A percentile compares a stretch with the other conserved stretches of the same genome.
Conservation (phyloP, 2,113 vertebrate genomes). For the Taxidea taxus region DNA sequence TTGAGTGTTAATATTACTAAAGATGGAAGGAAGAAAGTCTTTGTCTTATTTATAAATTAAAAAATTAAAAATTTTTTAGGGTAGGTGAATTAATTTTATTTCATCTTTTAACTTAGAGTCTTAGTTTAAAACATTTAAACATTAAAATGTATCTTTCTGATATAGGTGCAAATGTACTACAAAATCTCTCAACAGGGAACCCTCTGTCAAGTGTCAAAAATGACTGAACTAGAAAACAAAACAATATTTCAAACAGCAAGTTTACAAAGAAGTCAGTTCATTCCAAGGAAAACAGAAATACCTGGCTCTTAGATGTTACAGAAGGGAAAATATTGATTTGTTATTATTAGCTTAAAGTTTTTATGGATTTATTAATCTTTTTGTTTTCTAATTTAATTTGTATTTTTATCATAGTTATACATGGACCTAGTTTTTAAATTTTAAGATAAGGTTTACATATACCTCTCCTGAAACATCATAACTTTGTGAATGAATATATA, state of each 20-base stretch:
- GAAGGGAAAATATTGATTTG: background rate
- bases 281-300: background rate
- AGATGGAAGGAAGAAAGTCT: background rate
- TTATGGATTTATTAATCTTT: slow-evolving; percentile 26
- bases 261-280: slow-evolving; percentile 42
- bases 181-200: slow-evolving; percentile 33
- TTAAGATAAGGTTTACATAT: background rate
- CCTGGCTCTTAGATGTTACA: background rate
- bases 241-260: background rate
- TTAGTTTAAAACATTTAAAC: slow-evolving; percentile 15
- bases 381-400: slow-evolving; percentile 26
- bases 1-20: background rate
- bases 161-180: background rate
- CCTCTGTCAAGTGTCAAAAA: slow-evolving; percentile 51
- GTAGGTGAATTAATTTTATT: slow-evolving; percentile 28
- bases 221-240: slow-evolving; percentile 24
- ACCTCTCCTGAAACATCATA: background rate
- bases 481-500: background rate
- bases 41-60: slow-evolving; percentile 7
- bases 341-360: slow-evolving; percentile 25
- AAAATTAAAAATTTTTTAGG: background rate
- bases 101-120: background rate
- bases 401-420: background rate
- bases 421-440: background rate
- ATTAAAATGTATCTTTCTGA: background rate